Evolutionary conservation across 2,113 vertebrate genomes (phyloP).

Genomic region (Ardeotis arabs): DNA sequence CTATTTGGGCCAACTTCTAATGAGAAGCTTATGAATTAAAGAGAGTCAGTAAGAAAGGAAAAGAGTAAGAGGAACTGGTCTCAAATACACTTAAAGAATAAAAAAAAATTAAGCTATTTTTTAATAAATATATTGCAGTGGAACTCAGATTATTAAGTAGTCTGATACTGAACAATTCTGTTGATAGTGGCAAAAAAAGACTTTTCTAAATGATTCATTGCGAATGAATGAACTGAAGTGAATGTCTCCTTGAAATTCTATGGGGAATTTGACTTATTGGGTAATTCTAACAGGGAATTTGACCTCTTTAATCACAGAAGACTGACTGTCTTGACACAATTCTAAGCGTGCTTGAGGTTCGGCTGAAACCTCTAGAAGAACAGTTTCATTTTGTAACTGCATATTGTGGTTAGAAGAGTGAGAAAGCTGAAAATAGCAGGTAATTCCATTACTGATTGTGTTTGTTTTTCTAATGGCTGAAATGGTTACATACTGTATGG

Average conservation of each 20-base stretch:
- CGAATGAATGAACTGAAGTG: background rate
- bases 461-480: background rate
- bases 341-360: background rate
- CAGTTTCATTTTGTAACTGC: background rate
- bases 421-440: background rate
- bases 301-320: background rate
- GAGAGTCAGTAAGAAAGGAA: background rate
- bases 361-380: background rate
- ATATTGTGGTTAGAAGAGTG: background rate
- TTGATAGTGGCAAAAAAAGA: background rate
- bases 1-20: constrained; percentile 6
- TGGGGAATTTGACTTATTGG: background rate
- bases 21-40: background rate
- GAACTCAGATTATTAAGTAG: background rate
- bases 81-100: background rate
- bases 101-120: background rate
- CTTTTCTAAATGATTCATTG: background rate
- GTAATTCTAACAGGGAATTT: background rate
- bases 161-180: background rate
- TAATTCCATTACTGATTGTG: background rate
- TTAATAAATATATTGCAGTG: background rate
- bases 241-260: background rate
- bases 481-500: background rate
- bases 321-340: background rate
- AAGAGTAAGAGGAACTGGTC: background rate